phyloP scores from a whole-genome alignment of 1,140 invertebrate genomes.

The Papilio glaucus region DNA sequence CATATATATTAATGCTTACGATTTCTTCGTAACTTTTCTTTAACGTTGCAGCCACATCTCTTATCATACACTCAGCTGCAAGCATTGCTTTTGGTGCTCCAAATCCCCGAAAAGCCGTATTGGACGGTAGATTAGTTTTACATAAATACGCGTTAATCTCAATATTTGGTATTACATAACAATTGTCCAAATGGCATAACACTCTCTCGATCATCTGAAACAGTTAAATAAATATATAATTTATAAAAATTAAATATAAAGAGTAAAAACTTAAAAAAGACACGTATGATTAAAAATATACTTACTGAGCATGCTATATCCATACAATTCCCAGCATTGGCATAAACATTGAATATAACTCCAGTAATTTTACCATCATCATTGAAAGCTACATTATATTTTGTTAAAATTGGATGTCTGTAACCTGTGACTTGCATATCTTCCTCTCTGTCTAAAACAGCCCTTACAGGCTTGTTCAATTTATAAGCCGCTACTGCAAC shows the following conservation, averaged over 20 bases:
- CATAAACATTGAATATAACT: conserved; percentile 86
- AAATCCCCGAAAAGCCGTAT: conserved; percentile 91
- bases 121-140: conserved; percentile 89
- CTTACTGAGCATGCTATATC: conserved; percentile 89
- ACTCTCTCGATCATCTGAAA: conserved; percentile 86
- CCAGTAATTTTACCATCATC: conserved; percentile 86
- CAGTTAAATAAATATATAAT: conserved; percentile 5
- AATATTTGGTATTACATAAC: conserved; percentile 85
- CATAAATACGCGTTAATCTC: conserved; percentile 85
- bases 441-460: conserved; percentile 92
- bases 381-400: conserved; percentile 90
- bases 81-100: conserved; percentile 91
- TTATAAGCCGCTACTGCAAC: conserved; percentile 85
- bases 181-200: conserved; percentile 86
- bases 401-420: conserved; percentile 90
- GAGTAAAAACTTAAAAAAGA: no score
- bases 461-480: conserved; percentile 87
- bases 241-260: no score
- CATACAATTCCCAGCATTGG: conserved; percentile 87
- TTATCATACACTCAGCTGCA: conserved; percentile 86
- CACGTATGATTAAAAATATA: conserved; percentile 40
- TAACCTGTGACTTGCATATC: conserved; percentile 91
- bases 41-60: conserved; percentile 86
- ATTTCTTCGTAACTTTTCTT: conserved; percentile 75
- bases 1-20: conserved; percentile 86